Percentiles rank a stretch among this genome's conserved stretches.
phyloP scores from a whole-genome alignment of 2,888 invertebrate genomes.

The Steinernema carpocapsae region DNA sequence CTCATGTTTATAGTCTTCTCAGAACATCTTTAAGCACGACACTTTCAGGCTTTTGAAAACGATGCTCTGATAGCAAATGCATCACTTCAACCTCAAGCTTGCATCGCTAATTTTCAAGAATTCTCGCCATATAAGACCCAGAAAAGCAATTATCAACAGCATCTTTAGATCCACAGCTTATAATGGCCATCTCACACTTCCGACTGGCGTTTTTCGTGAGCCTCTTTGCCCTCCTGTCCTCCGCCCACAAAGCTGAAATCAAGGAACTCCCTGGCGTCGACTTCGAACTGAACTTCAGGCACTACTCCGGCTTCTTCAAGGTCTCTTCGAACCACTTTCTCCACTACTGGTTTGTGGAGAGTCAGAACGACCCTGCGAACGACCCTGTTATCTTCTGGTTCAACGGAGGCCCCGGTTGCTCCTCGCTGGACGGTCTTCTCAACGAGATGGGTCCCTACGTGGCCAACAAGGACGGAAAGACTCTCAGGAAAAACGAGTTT shows the following conservation, averaged over 20 bases:
- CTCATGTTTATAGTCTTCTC: no score
- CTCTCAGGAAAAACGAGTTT: slow-evolving; percentile 63
- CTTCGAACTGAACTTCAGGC: slow-evolving; percentile 63
- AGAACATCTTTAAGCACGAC: no score
- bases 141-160: no score
- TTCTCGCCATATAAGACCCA: no score
- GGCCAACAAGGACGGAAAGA: slow-evolving; percentile 65
- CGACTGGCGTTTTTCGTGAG: no score
- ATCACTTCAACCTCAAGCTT: no score
- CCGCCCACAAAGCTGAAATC: slow-evolving; percentile 55
- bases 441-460: slow-evolving; percentile 72
- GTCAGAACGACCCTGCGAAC: slow-evolving; percentile 57
- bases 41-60: no score
- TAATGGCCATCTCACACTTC: no score
- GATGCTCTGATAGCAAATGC: no score
- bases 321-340: slow-evolving; percentile 70
- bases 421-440: slow-evolving; percentile 70
- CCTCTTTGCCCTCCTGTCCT: neutral
- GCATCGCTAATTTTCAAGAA: no score
- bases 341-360: slow-evolving; percentile 71
- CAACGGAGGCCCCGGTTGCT: slow-evolving; percentile 71
- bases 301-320: slow-evolving; percentile 67
- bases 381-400: slow-evolving; percentile 68
- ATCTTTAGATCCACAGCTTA: no score
- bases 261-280: slow-evolving; percentile 60